These are phyloP conservation scores for Damaliscus lunatus DNA, from an alignment of 2,113 vertebrate species.

Conservation along the genomic window DNA sequence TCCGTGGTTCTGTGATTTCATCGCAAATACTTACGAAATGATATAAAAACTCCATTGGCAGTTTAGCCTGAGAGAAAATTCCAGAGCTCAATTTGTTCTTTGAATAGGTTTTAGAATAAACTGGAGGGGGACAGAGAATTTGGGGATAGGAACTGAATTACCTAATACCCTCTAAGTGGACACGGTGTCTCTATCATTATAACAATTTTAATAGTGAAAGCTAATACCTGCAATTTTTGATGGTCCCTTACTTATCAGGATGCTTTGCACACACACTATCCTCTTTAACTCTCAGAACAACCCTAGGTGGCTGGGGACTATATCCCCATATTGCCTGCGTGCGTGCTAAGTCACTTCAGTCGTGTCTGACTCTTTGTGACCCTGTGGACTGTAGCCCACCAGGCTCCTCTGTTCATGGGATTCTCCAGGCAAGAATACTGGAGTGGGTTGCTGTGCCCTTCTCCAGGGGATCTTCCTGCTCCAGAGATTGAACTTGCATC, in stretches of 20 bases:
- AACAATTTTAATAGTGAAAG: neutral
- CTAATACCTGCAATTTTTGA: neutral
- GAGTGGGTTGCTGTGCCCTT: neutral
- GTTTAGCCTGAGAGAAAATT: neutral
- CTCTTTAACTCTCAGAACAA: neutral
- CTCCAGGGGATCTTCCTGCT: neutral
- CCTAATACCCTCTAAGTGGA: neutral
- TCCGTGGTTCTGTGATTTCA: slow-evolving; percentile 2
- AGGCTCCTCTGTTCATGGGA: neutral
- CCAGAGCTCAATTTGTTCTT: neutral
- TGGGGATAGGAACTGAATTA: slow-evolving; percentile 1
- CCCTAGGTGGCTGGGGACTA: neutral
- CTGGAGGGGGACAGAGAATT: neutral
- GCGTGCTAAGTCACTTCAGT: neutral
- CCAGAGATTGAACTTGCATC: neutral
- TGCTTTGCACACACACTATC: neutral
- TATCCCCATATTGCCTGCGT: neutral
- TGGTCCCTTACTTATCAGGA: neutral
- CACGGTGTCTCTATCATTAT: neutral
- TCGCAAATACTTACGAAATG: neutral
- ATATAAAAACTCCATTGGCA: neutral
- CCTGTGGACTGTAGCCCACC: neutral
- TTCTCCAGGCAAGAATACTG: neutral
- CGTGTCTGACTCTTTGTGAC: neutral
- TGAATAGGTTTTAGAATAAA: slow-evolving; percentile 7